Conservation (phyloP, 2,113 vertebrate species). For the rat (Rattus norvegicus) region DNA sequence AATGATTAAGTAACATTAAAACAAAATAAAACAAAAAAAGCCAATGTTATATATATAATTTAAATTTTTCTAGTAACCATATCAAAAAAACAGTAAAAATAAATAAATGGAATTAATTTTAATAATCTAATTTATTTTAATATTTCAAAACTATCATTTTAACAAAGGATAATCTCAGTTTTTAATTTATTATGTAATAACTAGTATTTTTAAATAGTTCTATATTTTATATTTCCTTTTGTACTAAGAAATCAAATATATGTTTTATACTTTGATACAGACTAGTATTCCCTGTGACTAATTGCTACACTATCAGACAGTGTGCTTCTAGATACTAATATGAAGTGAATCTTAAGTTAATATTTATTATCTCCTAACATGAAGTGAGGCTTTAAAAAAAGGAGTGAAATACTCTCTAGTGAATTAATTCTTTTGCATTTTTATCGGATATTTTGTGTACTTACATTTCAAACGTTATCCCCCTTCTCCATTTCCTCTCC, state of each 20-base stretch:
- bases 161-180: neutral
- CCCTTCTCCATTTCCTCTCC: too few species aligned
- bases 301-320: too few species aligned
- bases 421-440: too few species aligned
- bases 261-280: neutral
- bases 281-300: neutral
- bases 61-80: neutral
- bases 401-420: neutral
- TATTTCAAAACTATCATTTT: slow-evolving; percentile 11
- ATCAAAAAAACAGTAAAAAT: neutral
- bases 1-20: too few species aligned
- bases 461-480: too few species aligned
- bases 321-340: neutral
- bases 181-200: too few species aligned
- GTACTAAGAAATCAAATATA: neutral
- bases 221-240: neutral
- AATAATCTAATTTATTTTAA: neutral
- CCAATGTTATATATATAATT: neutral
- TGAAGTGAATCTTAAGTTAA: too few species aligned
- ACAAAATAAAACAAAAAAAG: too few species aligned
- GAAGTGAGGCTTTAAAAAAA: neutral
- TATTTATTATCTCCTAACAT: neutral
- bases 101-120: neutral
- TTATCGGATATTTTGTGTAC: too few species aligned
- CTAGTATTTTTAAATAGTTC: slow-evolving; percentile 7